phyloP scores from a whole-genome alignment of 2,888 invertebrate genomes.

The Glaucopsyche alexis region DNA sequence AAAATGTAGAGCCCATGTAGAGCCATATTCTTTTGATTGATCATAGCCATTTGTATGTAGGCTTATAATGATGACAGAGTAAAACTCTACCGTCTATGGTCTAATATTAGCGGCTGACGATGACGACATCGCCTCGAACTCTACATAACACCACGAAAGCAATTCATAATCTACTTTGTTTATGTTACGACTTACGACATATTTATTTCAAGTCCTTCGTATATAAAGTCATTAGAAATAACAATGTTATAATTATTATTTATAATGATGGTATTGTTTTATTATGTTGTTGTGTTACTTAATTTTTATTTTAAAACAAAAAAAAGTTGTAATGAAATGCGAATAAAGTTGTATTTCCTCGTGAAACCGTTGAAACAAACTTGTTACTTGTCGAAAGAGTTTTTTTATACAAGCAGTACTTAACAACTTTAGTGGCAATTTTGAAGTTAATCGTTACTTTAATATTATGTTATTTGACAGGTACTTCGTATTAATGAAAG shows the following conservation, averaged over 20 bases:
- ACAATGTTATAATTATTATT: neutral
- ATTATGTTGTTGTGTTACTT: neutral
- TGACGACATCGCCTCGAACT: constrained; percentile 8
- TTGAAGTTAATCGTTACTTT: no score
- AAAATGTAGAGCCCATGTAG: neutral
- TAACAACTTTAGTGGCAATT: no score
- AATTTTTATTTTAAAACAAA: neutral
- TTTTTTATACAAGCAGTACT: no score
- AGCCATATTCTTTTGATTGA: neutral
- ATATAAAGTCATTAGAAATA: neutral
- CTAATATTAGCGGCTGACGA: constrained; percentile 17
- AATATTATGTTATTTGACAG: no score
- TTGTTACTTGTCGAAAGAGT: no score
- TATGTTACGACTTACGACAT: constrained; percentile 4
- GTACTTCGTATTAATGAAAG: no score
- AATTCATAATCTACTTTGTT: constrained; percentile 18
- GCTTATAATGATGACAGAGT: constrained; percentile 14
- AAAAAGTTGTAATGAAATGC: no score
- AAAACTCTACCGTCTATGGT: constrained; percentile 11
- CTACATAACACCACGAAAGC: neutral
- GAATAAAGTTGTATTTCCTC: no score
- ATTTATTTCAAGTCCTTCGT: neutral
- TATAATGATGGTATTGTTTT: neutral
- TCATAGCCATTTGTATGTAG: neutral
- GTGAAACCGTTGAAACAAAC: no score